Evolutionary conservation across 2,888 invertebrate genomes (phyloP), one percentile per base, ranked within the genome.

Genomic region (Aleiodes alternator): DNA sequence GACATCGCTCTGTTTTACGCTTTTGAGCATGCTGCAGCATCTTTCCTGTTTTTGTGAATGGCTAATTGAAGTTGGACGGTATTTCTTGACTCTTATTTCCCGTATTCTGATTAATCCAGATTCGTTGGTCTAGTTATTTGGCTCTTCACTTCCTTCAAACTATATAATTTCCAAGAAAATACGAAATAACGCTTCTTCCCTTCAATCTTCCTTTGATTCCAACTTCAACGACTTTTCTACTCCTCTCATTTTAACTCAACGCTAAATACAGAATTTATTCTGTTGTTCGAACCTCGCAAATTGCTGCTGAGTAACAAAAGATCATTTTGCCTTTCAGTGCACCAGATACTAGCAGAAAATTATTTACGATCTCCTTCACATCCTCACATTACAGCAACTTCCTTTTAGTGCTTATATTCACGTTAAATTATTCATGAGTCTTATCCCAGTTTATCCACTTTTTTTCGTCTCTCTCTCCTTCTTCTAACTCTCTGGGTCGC

Each of bases 41-140:
- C 71, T 75, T 76, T 80, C 48, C 69, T 69, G 69, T 56, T 61
- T 23, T 55, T 23, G 55, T 55, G 12, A 69, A 59, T 71, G 61
- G 72, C 56, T 78, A 81, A 84, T 84, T 78, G 69, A 31, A 76
- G 57, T 56, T 43, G 12, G 61, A 6, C 9, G 8, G 57, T 14
- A 71, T 71, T 74, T 57, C 43, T 3, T 43, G 0, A 8, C 7
- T 43, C n/a, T 43, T 43, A 5, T 43, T 43, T 11, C 0, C 11
- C 1, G 43, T 11, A 43, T 43, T 11, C 43, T 11, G 43, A 43
- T 43, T 43, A 43, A 43, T 43, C 43, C 4, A 43, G 43, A 3
- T 11, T 5, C 9, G 43, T 43, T 23, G 23, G 23, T 23, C 23
- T 23, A 2, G 23, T 43, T 43, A 43, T 43, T 43, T 43, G 11